Evolutionary conservation across 1,140 invertebrate species (phyloP).

Genomic region (Eueides isabella): DNA sequence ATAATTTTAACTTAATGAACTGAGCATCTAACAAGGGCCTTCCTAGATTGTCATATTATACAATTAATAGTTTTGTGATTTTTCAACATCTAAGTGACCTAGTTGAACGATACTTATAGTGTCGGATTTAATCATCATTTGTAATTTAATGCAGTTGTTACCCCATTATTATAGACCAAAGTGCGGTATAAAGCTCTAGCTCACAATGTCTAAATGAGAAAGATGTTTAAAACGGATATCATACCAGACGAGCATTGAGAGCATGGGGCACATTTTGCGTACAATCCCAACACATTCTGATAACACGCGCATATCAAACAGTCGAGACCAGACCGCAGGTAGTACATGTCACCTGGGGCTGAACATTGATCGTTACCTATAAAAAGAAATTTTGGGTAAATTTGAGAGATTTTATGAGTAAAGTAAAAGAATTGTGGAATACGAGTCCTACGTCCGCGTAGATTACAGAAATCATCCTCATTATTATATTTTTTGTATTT

Average conservation of each 20-base stretch:
- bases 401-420: background rate
- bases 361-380: background rate
- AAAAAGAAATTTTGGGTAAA: background rate
- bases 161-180: background rate
- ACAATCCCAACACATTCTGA: constrained; percentile 39
- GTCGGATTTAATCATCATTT: no score
- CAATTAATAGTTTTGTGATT: no score
- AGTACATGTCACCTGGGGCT: constrained; percentile 55
- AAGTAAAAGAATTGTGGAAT: no score
- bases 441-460: no score
- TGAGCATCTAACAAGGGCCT: no score
- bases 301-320: constrained; percentile 62
- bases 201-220: background rate
- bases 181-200: no score
- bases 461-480: no score
- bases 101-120: background rate
- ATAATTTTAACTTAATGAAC: background rate
- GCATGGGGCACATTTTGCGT: constrained; percentile 57
- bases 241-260: constrained; percentile 46
- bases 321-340: constrained; percentile 23
- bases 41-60: background rate
- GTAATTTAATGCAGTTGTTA: background rate
- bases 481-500: no score
- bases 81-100: background rate
- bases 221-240: background rate